phyloP scores from a whole-genome alignment of 2,888 invertebrate species.

The Himalopsyche japonica region DNA sequence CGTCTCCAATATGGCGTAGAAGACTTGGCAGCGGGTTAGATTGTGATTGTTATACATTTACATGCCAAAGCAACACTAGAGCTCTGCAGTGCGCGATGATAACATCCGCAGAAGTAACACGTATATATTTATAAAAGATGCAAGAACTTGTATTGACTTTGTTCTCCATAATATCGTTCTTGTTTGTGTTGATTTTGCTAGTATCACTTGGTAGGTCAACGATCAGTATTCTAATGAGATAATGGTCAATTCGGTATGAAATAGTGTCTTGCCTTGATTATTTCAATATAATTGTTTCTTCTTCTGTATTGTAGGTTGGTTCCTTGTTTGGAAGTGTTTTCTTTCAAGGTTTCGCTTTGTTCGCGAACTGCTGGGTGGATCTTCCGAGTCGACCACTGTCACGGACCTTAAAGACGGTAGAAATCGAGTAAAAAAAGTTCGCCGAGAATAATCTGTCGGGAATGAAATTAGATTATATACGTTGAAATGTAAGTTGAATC shows the following conservation, averaged over 20 bases:
- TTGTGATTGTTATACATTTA: slow-evolving; percentile 17
- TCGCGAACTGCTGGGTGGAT: slow-evolving; percentile 79
- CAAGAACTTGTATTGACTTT: slow-evolving; percentile 32
- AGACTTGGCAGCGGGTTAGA: slow-evolving; percentile 22
- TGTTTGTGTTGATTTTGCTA: slow-evolving; percentile 32
- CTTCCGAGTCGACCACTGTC: slow-evolving; percentile 65
- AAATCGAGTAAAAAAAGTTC: slow-evolving; percentile 58
- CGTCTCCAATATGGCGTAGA: slow-evolving; percentile 28
- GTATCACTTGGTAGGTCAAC: slow-evolving; percentile 34
- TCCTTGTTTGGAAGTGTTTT: slow-evolving; percentile 88
- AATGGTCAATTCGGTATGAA: background rate
- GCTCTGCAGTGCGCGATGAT: slow-evolving; percentile 17
- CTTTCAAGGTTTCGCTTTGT: slow-evolving; percentile 86
- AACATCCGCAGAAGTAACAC: slow-evolving; percentile 1
- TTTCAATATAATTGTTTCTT: background rate
- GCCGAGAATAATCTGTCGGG: slow-evolving; percentile 58
- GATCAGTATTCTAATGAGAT: background rate
- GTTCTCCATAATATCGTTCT: slow-evolving; percentile 27
- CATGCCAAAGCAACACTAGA: slow-evolving; percentile 17
- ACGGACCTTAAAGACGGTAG: slow-evolving; percentile 61
- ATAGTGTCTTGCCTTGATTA: background rate
- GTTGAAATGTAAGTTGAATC: background rate
- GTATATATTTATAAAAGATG: slow-evolving; percentile 28
- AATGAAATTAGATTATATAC: slow-evolving; percentile 48
- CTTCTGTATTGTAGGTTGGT: slow-evolving; percentile 76